Evolutionary conservation across 2,888 invertebrate species (phyloP).

Genomic region (Patella ulyssiponensis): DNA sequence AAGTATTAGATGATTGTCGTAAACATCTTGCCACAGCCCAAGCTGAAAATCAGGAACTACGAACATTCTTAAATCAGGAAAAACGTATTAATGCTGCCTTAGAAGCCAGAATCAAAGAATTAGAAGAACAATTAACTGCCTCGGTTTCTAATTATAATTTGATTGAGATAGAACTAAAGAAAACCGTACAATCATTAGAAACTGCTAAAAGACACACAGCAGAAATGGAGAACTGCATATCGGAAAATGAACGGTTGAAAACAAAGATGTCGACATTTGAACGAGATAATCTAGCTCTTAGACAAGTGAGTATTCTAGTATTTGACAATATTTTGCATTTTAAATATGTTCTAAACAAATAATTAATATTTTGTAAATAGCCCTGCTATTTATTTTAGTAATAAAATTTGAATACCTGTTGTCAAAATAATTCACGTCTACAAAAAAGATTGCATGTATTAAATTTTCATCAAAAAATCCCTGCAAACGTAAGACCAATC

Average conservation of each 20-base stretch:
- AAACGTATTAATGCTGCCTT: conserved; percentile 47
- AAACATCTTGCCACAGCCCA: conserved; percentile 58
- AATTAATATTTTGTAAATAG: too few relatives aligned
- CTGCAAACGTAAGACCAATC: too few relatives aligned
- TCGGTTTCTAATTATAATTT: conserved; percentile 39
- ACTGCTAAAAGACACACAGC: conserved; percentile 34
- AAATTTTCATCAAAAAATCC: too few relatives aligned
- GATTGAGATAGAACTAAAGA: conserved; percentile 44
- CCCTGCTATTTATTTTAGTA: too few relatives aligned
- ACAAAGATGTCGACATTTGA: conserved; percentile 46
- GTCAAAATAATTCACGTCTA: too few relatives aligned
- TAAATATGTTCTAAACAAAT: too few relatives aligned
- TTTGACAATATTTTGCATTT: too few relatives aligned
- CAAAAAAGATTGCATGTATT: too few relatives aligned
- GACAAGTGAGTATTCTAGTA: conserved; percentile 43
- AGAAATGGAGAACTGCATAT: conserved; percentile 44
- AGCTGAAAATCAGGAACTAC: conserved; percentile 60
- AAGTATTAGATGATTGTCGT: conserved; percentile 62
- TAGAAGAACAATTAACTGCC: conserved; percentile 47
- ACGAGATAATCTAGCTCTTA: conserved; percentile 52
- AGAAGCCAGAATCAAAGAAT: conserved; percentile 46
- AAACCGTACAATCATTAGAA: conserved; percentile 48
- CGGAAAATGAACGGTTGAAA: conserved; percentile 51
- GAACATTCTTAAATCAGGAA: conserved; percentile 54
- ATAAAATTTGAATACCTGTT: too few relatives aligned